Evolutionary conservation across 2,888 invertebrate genomes (phyloP).

Genomic region (Erannis defoliaria): DNA sequence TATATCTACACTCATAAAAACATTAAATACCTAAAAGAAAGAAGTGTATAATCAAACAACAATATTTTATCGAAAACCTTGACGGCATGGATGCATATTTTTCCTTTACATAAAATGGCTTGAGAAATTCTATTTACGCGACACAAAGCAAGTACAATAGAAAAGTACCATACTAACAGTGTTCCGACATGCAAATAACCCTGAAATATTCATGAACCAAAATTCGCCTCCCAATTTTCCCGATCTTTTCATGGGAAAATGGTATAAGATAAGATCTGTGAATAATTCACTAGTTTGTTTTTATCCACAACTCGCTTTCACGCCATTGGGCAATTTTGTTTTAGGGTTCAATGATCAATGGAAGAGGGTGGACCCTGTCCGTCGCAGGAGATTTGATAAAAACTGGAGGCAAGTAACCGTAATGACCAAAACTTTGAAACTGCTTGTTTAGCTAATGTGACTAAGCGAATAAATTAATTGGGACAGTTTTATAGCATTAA

Average conservation of each 20-base stretch:
- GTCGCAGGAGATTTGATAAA: conserved; percentile 17
- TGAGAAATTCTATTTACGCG: neutral
- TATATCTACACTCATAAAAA: too few relatives aligned
- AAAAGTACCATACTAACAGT: conserved; percentile 10
- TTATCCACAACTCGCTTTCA: conserved; percentile 43
- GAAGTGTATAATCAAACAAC: too few relatives aligned
- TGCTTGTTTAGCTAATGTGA: conserved; percentile 15
- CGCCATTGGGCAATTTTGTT: conserved; percentile 49
- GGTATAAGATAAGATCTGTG: conserved; percentile 40
- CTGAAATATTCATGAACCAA: conserved; percentile 26
- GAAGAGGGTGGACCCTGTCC: conserved; percentile 23
- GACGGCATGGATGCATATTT: too few relatives aligned
- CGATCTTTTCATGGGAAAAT: conserved; percentile 33
- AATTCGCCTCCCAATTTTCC: conserved; percentile 37
- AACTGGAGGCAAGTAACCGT: conserved; percentile 12
- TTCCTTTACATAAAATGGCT: neutral
- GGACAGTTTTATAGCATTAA: too few relatives aligned
- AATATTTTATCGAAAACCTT: too few relatives aligned
- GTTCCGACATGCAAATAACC: conserved; percentile 12
- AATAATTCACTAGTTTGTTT: conserved; percentile 54
- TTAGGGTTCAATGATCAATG: conserved; percentile 39
- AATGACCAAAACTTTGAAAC: conserved; percentile 22
- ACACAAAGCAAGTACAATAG: too few relatives aligned
- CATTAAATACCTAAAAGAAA: too few relatives aligned
- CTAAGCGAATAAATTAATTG: neutral